Evolutionary conservation across 1,140 invertebrate species (phyloP).

Genomic region (Lordiphosa collinella): DNA sequence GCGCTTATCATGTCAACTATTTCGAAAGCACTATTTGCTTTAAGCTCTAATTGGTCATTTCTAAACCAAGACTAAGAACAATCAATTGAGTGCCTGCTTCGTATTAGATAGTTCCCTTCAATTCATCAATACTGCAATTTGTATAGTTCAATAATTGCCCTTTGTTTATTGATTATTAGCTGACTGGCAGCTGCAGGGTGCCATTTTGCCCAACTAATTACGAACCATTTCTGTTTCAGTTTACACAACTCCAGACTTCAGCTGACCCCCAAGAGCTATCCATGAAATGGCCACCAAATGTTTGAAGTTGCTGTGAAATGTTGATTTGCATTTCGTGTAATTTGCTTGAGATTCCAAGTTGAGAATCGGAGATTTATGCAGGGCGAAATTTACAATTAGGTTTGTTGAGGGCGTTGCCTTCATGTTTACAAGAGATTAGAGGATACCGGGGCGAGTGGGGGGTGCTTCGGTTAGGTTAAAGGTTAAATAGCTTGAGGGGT

Average conservation of each 20-base stretch:
- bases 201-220: too few relatives aligned
- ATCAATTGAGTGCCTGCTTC: too few relatives aligned
- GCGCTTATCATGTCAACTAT: slow-evolving; percentile 25
- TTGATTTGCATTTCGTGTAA: slow-evolving; percentile 29
- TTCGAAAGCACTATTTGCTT: slow-evolving; percentile 14
- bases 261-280: not conserved
- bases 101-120: too few relatives aligned
- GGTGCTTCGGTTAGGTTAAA: not conserved
- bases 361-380: slow-evolving; percentile 13
- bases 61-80: too few relatives aligned
- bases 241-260: slow-evolving; percentile 9
- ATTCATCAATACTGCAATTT: too few relatives aligned
- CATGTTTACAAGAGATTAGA: slow-evolving; percentile 19
- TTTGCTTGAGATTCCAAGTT: not conserved
- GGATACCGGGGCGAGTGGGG: too few relatives aligned
- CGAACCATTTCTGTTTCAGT: not conserved
- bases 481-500: slow-evolving; percentile 13
- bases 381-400: not conserved
- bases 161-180: too few relatives aligned
- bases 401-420: slow-evolving; percentile 11
- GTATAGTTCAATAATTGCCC: too few relatives aligned
- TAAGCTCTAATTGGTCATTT: slow-evolving; percentile 26
- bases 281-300: too few relatives aligned
- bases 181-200: too few relatives aligned
- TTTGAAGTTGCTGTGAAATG: not conserved